Evolutionary conservation across 2,888 invertebrate species (phyloP), one percentile per base, ranked within the genome.

Genomic region (Drosophila kuntzei): DNA sequence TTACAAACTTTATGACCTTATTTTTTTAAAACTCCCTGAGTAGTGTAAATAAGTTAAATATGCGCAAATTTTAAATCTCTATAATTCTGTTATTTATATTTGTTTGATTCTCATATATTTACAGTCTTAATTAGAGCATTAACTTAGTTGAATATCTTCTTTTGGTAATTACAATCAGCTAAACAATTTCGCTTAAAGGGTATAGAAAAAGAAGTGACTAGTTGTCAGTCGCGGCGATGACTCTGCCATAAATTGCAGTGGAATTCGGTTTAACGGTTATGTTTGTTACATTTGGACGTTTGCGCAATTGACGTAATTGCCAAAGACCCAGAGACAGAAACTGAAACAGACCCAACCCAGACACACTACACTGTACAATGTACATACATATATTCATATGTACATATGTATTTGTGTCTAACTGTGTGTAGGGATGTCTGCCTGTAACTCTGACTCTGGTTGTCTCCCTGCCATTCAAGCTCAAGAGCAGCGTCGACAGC

Each of bases 291-390:
- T 81, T 87, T 71, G 62, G 71, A 74, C 71, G 62, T 82, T 87
- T 71, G 59, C 68, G 85, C 78, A 81, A 85, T 85, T 86, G 87
- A 85, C 89, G 87, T 89, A 85, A 85, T 89, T 85, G 87, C 85
- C 70, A 73, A 64, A 60, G 44, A 50, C 41, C 41, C 39, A 60
- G 18, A 54, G 37, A 36, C 44, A 60, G 44, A 50, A 29, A 37
- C 39, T 57, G 18, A 54, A 27, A 36, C 44, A 64, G 70, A 64
- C 71, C 62, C 76, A 62, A 39, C 59, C 67, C 85, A 82, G 88
- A 82, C 82, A 76, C 63, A 63, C 66, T 61, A 36, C 57, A 58
- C 53, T n/a, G n/a, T n/a, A n/a, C n/a, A n/a, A 25, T 25, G 25
- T 25, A 82, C 82, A 32, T 53, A 58, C 41, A 53, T 39, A 39